phyloP scores from a whole-genome alignment of 2,888 invertebrate genomes.

The Cremastinae sp. region DNA sequence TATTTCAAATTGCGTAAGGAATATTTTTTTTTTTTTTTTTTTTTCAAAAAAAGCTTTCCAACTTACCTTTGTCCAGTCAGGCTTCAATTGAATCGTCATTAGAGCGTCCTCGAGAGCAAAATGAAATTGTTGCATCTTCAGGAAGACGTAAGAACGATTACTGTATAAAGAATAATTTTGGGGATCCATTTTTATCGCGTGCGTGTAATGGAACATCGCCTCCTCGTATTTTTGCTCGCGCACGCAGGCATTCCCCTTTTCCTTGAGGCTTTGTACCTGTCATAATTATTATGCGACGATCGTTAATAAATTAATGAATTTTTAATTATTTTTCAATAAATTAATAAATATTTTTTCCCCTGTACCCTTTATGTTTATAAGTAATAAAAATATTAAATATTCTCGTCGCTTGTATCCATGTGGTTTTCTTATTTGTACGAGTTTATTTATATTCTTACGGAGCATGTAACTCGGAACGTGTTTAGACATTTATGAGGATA shows the following conservation, averaged over 20 bases:
- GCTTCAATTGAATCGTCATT: conserved; percentile 87
- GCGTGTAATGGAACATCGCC: conserved; percentile 89
- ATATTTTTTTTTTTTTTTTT: neutral
- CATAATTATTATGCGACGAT: neutral
- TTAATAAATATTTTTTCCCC: too few species aligned
- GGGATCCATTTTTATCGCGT: conserved; percentile 88
- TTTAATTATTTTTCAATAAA: neutral
- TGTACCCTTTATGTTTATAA: too few species aligned
- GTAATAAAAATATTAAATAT: too few species aligned
- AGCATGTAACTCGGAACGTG: too few species aligned
- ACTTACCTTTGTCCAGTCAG: conserved; percentile 89
- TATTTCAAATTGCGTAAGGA: too few species aligned
- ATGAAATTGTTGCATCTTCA: conserved; percentile 89
- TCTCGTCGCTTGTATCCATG: too few species aligned
- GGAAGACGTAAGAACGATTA: conserved; percentile 90
- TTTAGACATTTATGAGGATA: too few species aligned
- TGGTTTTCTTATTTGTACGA: too few species aligned
- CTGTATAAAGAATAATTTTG: conserved; percentile 87
- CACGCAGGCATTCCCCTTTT: conserved; percentile 88
- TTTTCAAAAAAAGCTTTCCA: neutral
- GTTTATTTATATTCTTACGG: too few species aligned
- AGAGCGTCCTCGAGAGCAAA: conserved; percentile 90
- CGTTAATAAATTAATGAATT: too few species aligned
- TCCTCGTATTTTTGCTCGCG: conserved; percentile 87
- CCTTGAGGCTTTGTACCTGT: conserved; percentile 81